These are phyloP conservation scores for Apodemia hepburni DNA, from an alignment of 2,888 invertebrate species.

Conservation along the genomic window DNA sequence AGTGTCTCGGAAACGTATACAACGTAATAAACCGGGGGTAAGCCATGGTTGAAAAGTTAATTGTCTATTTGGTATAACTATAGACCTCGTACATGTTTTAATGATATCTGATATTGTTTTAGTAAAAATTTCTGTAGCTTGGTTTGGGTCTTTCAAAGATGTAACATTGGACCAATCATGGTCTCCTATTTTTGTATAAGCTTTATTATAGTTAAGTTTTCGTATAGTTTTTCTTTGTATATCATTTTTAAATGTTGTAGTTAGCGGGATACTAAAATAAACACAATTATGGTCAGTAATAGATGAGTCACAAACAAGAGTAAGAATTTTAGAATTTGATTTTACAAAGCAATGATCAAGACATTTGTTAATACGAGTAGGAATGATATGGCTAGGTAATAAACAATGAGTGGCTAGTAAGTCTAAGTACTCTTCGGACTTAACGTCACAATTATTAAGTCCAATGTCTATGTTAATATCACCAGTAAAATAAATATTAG, in stretches of 20 bases:
- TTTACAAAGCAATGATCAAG: slow-evolving; percentile 23
- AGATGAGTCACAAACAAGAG: slow-evolving; percentile 21
- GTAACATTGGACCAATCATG: not conserved
- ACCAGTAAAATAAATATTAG: slow-evolving; percentile 23
- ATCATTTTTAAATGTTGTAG: slow-evolving; percentile 1
- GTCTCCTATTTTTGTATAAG: not conserved
- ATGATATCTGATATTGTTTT: slow-evolving; percentile 8
- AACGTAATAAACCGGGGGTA: not conserved
- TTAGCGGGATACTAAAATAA: not conserved
- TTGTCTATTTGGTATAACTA: not conserved
- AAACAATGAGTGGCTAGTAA: slow-evolving; percentile 20
- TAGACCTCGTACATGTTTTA: not conserved
- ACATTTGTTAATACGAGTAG: slow-evolving; percentile 25
- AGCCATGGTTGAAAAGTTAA: slow-evolving; percentile 3
- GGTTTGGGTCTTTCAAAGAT: slow-evolving; percentile 7
- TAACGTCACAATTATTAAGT: not conserved
- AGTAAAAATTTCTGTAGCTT: slow-evolving; percentile 7
- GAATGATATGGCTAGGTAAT: slow-evolving; percentile 22
- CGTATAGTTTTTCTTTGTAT: not conserved
- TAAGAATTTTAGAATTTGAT: slow-evolving; percentile 14
- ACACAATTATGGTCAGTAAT: slow-evolving; percentile 23
- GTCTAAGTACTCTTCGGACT: slow-evolving; percentile 20
- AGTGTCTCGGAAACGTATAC: not conserved
- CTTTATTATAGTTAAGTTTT: slow-evolving; percentile 3
- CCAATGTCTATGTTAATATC: slow-evolving; percentile 24